Evolutionary conservation across 2,113 vertebrate species (phyloP).

Genomic region (Boulengeromyrus knoepffleri): DNA sequence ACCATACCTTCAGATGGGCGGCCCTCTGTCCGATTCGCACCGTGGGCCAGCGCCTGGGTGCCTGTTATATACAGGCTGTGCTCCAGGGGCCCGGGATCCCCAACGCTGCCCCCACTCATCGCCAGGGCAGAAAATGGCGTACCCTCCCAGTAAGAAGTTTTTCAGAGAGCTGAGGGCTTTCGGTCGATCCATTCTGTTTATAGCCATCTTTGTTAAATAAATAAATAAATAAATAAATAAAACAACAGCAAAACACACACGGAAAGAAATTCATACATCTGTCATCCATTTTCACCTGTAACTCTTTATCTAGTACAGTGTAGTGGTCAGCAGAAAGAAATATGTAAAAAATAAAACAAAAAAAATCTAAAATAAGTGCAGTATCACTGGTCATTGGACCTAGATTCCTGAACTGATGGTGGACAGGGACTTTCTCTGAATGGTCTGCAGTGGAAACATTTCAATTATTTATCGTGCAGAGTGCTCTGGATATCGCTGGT

Average conservation of each 20-base stretch:
- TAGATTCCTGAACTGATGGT: not conserved
- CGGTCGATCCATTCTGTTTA: not conserved
- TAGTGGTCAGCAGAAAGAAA: not conserved
- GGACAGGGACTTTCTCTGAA: slow-evolving; percentile 45
- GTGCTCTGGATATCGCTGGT: slow-evolving; percentile 44
- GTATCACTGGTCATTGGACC: not conserved
- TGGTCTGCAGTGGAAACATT: slow-evolving; percentile 49
- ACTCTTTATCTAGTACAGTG: not conserved
- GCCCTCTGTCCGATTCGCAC: slow-evolving; percentile 48
- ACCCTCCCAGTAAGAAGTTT: not conserved
- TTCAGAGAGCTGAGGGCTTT: not conserved
- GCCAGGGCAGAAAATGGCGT: not conserved
- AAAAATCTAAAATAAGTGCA: not conserved
- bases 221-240: not conserved
- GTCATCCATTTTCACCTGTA: not conserved
- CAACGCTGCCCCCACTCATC: not conserved
- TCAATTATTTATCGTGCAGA: slow-evolving; percentile 58
- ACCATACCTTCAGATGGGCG: slow-evolving; percentile 48
- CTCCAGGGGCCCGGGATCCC: not conserved
- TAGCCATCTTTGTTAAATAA: not conserved
- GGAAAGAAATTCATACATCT: not conserved
- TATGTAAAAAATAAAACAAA: not conserved
- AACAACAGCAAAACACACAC: not conserved
- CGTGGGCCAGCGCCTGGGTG: slow-evolving; percentile 45
- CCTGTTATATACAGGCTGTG: not conserved